A percentile compares a stretch with the other conserved stretches of the same genome.
Evolutionary conservation across 1,140 invertebrate species (phyloP).

Genomic region (Diploscapter pachys): DNA sequence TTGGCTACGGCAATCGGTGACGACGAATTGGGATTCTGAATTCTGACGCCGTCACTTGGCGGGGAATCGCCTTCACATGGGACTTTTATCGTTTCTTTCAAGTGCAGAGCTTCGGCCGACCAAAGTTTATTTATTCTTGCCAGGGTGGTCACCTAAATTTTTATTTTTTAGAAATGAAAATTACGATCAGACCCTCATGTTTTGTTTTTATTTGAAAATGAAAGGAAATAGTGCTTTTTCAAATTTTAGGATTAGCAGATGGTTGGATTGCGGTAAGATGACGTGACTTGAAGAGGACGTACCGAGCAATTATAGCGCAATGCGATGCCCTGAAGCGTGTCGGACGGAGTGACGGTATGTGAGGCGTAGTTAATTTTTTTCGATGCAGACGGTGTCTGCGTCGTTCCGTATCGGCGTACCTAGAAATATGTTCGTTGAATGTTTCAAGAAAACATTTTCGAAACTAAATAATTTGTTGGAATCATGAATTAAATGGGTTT

Average conservation of each 20-base stretch:
- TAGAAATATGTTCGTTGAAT: background rate
- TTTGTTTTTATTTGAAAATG: too few species aligned
- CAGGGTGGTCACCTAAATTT: background rate
- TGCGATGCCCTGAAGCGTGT: constrained; percentile 15
- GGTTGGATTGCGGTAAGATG: too few species aligned
- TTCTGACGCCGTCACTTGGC: background rate
- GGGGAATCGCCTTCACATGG: background rate
- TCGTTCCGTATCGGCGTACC: constrained; percentile 19
- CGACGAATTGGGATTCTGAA: too few species aligned
- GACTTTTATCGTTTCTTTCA: background rate
- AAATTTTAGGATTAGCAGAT: too few species aligned
- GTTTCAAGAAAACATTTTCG: too few species aligned
- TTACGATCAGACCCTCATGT: too few species aligned
- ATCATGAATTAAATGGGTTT: constrained; percentile 17
- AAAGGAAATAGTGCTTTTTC: too few species aligned
- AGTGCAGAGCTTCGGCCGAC: background rate
- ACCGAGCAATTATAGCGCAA: constrained; percentile 7
- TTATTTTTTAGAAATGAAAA: background rate
- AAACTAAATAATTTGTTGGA: too few species aligned
- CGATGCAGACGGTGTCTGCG: background rate
- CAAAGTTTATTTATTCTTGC: background rate
- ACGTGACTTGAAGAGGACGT: background rate
- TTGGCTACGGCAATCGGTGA: too few species aligned
- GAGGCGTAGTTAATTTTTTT: background rate
- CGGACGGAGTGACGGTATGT: background rate